Evolutionary conservation across 2,113 vertebrate genomes (phyloP).

Genomic region (Salvelinus fontinalis): DNA sequence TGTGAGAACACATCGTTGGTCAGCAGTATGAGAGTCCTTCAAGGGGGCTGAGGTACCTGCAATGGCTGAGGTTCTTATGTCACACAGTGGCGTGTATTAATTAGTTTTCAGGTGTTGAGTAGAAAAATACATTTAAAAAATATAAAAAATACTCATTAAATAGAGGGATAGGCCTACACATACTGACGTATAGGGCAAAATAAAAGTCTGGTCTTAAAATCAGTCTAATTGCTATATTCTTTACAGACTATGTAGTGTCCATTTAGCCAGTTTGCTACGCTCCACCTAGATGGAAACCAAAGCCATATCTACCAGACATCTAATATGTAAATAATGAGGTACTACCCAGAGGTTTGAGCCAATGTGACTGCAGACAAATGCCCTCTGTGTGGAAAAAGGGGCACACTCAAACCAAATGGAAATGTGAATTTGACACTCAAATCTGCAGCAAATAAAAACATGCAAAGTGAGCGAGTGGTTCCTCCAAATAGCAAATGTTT

Average conservation of each 20-base stretch:
- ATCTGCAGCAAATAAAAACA: conserved; percentile 34
- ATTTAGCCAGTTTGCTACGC: neutral
- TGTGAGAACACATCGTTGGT: neutral
- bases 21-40: neutral
- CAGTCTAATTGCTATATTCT: no score
- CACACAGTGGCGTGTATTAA: neutral
- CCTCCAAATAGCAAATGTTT: neutral
- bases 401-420: conserved; percentile 26
- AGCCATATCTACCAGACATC: neutral
- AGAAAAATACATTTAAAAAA: neutral
- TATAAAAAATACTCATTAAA: neutral
- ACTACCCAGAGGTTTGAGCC: neutral
- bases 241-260: no score
- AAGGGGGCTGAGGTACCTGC: neutral
- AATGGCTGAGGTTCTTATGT: neutral
- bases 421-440: conserved; percentile 52
- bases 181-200: no score
- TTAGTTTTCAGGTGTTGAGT: neutral
- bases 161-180: neutral
- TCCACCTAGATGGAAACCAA: neutral
- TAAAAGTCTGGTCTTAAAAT: no score
- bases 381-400: neutral
- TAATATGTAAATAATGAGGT: neutral
- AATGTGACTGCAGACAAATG: neutral
- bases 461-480: conserved; percentile 34